Evolutionary conservation across 2,888 invertebrate genomes (phyloP), one percentile per base, ranked within the genome.

Genomic region (Tetranychus piercei): DNA sequence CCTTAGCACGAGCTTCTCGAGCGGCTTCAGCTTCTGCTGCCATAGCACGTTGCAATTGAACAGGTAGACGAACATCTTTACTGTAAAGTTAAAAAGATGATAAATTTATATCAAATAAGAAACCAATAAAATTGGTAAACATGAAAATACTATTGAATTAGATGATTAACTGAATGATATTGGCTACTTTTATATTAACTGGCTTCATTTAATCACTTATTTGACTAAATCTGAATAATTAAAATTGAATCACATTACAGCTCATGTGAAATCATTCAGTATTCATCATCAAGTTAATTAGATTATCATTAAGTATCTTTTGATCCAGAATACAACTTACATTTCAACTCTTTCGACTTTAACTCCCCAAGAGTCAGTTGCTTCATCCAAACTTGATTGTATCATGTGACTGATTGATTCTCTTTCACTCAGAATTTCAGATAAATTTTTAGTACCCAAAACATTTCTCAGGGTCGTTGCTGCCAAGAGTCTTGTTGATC

Each of bases 351-450:
- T 86, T 83, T 96, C 95, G 69, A 94, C 93, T 84, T 94, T 94
- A 81, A 94, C 93, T 90, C 93, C 93, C 93, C 93, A 93, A 22
- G 90, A 89, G 81, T 92, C 92, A 7, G 93, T 93, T 4, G 92
- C 93, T 45, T 92, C 92, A 81, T 93, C 93, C 78, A 94, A 83
- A 34, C 90, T 87, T 73, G 88, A 83, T 82, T 93, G 92, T 92
- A 95, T 94, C 78, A 89, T 88, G 81, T 90, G 89, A 72, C 93
- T 92, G 80, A 97, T 90, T 77, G 91, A 91, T 83, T 95, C 95
- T 77, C 97, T 87, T 82, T 97, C 96, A 82, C 93, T 92, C 74
- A 97, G 87, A 80, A 97, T 95, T 85, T 97, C 96, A 80, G 94
- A 91, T 78, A 97, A 87, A 75, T 92, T 93, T 79, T 94, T 87